Evolutionary conservation across 2,797 vertebrate genomes (phyloP), one percentile per base, ranked within the genome.

Genomic region (Protosalanx chinensis): DNA sequence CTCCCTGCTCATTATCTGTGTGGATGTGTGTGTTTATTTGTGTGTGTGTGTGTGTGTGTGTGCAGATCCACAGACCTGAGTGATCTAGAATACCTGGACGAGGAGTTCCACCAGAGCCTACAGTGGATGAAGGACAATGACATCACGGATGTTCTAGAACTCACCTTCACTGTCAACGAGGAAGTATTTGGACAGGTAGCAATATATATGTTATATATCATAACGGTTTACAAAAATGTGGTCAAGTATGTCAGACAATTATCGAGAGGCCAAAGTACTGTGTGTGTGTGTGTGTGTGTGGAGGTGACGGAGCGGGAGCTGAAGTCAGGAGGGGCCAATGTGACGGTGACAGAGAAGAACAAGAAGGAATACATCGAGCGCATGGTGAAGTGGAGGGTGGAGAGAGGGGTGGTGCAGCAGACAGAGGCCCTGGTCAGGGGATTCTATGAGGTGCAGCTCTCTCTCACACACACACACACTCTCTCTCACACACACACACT

Each of bases 51-150:
- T 69, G n/a, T 69, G 23, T 64, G 7, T 56, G 37, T 35, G n/a
- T 65, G 6, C 84, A 96, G 95, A 77, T 90, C 94, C 0, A 95
- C 94, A 64, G 94, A 95, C 76, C 89, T 96, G 84, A 96, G 95
- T 2, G 94, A 96, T 78, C 87, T 96, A 53, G 95, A 96, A 77
- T 96, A 95, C 76, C 78, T 96, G 82, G 95, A 96, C 82, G 95
- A 96, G 82, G 95, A 96, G 80, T 96, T 96, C 76, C 95, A 96
- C 79, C 94, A 96, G 84, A 95, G 94, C 61, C 86, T 96, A 79
- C 95, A 96, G 71, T 96, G 95, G 95, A 95, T 96, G 95, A 96
- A 95, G 81, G 94, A 96, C 84, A 95, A 96, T 60, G 94, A 94
- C 81, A 96, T 96, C 85, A 95, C 94, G 56, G 94, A 95, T 68